Evolutionary conservation across 2,888 invertebrate genomes (phyloP).

Genomic region (Temnothorax ravouxi): DNA sequence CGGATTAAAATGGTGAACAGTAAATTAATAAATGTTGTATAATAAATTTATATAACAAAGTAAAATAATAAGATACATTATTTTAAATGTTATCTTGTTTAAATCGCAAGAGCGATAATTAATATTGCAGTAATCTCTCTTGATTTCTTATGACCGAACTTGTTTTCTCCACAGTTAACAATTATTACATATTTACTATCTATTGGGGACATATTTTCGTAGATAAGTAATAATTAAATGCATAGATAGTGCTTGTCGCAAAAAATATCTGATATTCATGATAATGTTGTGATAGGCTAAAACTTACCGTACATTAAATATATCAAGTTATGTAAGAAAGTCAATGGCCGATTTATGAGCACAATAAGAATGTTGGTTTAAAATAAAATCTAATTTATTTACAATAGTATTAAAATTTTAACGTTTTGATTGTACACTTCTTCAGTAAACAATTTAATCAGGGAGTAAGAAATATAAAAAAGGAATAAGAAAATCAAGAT

Average conservation of each 20-base stretch:
- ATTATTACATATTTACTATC: conserved; percentile 5
- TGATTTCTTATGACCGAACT: neutral
- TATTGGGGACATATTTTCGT: neutral
- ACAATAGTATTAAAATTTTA: too few relatives aligned
- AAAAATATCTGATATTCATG: neutral
- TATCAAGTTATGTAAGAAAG: too few relatives aligned
- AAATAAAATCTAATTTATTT: too few relatives aligned
- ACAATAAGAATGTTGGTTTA: too few relatives aligned
- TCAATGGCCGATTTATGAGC: too few relatives aligned
- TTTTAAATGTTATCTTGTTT: neutral
- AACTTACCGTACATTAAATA: neutral
- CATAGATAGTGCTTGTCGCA: neutral
- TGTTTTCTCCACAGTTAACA: neutral
- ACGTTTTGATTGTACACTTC: too few relatives aligned
- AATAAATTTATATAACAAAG: neutral
- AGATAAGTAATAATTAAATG: neutral
- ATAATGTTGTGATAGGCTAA: conserved; percentile 11
- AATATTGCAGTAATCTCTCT: neutral
- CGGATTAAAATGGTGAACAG: neutral
- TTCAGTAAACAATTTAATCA: too few relatives aligned
- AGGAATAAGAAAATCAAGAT: too few relatives aligned
- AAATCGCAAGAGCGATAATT: neutral
- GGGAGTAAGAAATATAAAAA: too few relatives aligned
- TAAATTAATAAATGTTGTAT: neutral
- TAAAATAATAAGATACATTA: neutral